A percentile compares a stretch with the other conserved stretches of the same genome.
Evolutionary conservation across 2,888 invertebrate genomes (phyloP).

Genomic region (Sicus ferrugineus): DNA sequence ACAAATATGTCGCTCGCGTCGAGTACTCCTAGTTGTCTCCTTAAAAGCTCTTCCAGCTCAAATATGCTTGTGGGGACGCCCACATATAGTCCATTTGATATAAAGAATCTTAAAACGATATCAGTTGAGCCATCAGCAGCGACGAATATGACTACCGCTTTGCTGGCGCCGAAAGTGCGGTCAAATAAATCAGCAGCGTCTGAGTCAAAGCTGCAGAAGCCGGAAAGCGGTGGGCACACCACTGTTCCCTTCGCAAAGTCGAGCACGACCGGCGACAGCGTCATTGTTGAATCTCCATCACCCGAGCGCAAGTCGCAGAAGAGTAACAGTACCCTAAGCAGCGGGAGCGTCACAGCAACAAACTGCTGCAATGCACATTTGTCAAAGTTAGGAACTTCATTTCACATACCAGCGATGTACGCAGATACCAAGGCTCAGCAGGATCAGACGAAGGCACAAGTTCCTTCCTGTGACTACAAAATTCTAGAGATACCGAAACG

Average conservation of each 20-base stretch:
- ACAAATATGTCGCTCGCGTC: constrained; percentile 26
- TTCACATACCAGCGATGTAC: constrained; percentile 55
- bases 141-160: constrained; percentile 49
- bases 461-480: constrained; percentile 43
- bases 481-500: constrained; percentile 52
- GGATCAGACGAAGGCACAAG: constrained; percentile 32
- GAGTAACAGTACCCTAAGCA: constrained; percentile 61
- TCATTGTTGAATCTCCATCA: constrained; percentile 50
- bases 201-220: too few relatives aligned
- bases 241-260: not conserved
- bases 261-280: constrained; percentile 31
- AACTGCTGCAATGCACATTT: constrained; percentile 61
- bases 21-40: constrained; percentile 47
- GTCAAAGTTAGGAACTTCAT: constrained; percentile 61
- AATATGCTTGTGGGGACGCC: constrained; percentile 52
- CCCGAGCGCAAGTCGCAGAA: constrained; percentile 62
- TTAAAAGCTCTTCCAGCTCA: constrained; percentile 63
- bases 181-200: too few relatives aligned
- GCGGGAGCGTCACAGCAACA: constrained; percentile 59
- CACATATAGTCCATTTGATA: constrained; percentile 51
- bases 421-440: constrained; percentile 36
- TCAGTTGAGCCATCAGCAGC: constrained; percentile 39
- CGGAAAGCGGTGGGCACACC: too few relatives aligned
- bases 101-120: constrained; percentile 37
- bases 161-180: too few relatives aligned